These are phyloP conservation scores for Lasiommata megera DNA, from an alignment of 2,888 invertebrate species.

Conservation along the genomic window DNA sequence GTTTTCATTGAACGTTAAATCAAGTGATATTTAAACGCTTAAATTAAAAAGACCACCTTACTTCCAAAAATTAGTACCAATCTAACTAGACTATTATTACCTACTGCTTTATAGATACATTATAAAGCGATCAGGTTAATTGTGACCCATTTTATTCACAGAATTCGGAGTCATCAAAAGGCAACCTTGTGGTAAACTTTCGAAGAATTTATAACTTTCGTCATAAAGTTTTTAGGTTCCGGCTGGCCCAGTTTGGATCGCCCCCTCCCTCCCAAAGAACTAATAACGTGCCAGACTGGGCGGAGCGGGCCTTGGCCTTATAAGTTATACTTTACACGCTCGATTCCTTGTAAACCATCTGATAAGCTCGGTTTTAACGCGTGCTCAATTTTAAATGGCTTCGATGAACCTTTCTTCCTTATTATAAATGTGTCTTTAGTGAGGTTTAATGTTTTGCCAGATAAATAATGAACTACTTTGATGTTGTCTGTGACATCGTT, in stretches of 20 bases:
- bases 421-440: constrained; percentile 1
- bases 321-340: constrained; percentile 9
- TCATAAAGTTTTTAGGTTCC: constrained; percentile 15
- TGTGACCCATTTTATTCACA: too few relatives aligned
- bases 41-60: too few relatives aligned
- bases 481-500: too few relatives aligned
- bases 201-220: not conserved
- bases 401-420: not conserved
- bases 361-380: constrained; percentile 7
- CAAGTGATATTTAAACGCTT: too few relatives aligned
- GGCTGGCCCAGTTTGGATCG: constrained; percentile 50
- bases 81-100: too few relatives aligned
- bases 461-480: not conserved
- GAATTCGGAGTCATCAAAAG: too few relatives aligned
- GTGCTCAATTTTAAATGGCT: constrained; percentile 9
- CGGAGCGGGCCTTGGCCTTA: constrained; percentile 53
- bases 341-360: constrained; percentile 9
- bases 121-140: too few relatives aligned
- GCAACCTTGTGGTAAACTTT: not conserved
- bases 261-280: constrained; percentile 39
- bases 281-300: constrained; percentile 52
- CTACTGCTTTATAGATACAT: too few relatives aligned
- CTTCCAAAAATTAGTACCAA: too few relatives aligned
- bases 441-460: constrained; percentile 6
- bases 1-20: too few relatives aligned